Evolutionary conservation across 1,140 invertebrate genomes (phyloP), one percentile per base, ranked within the genome.

Genomic region (Lucilia cuprina): DNA sequence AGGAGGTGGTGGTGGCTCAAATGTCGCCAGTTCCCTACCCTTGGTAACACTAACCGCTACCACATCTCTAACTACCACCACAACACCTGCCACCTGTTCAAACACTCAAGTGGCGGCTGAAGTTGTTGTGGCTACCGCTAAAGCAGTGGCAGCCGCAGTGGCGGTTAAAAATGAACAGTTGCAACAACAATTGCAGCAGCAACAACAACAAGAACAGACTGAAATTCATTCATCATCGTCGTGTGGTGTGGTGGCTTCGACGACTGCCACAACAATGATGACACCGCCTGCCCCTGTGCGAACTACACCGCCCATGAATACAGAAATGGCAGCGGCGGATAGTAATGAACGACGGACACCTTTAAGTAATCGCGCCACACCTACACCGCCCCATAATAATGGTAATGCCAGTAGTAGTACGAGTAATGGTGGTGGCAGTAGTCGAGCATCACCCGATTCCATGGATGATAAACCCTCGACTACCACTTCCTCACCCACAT

Each of bases 191-290:
- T 12, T 84, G 30, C 87, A 89, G 77, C 89, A 90, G 84, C 88
- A 83, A 47, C 78, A 83, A 50, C 87, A 88, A 83, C 89, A 90
- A 86, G 83, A 87, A 84, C 89, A 88, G 86, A 88, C 89, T 85
- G 89, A 90, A 87, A 90, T 90, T 35, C 87, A 89, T 82, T 90
- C 88, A 70, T 90, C 89, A 70, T 90, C 89, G 17, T 89, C 88
- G 83, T 87, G 85, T 75, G 85, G 88, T 74, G 84, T 89, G 13
- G 86, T 86, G 19, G 87, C 87, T 30, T 85, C 87, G 7, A 88
- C 89, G 2, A 87, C 89, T 60, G 88, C 89, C 19, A 86, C 88
- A 8, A 88, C 86, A 2, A 89, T 90, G 88, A 89, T 92, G 49
- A 92, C 92, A 41, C 92, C 89, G 75, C 83, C 86, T 65, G 85